phyloP scores from a whole-genome alignment of 2,888 invertebrate genomes.

The Sclerodermus sp. region DNA sequence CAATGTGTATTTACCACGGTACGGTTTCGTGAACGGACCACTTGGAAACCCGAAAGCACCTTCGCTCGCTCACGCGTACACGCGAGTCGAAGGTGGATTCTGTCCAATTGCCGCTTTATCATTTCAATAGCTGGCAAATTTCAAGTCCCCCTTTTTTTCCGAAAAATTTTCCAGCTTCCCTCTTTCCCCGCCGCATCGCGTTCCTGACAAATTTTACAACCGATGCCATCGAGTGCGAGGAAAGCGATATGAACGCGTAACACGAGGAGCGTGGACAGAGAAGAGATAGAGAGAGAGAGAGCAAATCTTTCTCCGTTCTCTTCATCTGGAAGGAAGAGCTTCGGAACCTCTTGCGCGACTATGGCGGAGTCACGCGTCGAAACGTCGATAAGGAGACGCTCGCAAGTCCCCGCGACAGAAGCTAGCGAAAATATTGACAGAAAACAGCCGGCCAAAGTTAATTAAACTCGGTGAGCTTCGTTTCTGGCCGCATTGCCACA shows the following conservation, averaged over 20 bases:
- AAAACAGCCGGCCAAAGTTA: slow-evolving; percentile 52
- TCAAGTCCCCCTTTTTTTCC: too few relatives aligned
- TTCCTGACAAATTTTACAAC: background rate
- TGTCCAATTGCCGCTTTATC: background rate
- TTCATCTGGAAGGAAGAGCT: too few relatives aligned
- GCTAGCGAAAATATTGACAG: slow-evolving; percentile 54
- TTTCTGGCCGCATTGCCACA: slow-evolving; percentile 32
- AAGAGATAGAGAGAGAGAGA: background rate
- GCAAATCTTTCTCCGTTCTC: too few relatives aligned
- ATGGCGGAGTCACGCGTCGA: slow-evolving; percentile 9
- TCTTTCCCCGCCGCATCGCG: background rate
- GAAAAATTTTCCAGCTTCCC: background rate
- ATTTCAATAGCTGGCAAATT: too few relatives aligned
- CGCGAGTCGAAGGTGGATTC: background rate
- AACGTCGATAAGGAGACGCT: slow-evolving; percentile 17
- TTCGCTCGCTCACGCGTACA: slow-evolving; percentile 15
- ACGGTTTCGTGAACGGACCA: slow-evolving; percentile 17
- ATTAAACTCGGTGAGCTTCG: slow-evolving; percentile 50
- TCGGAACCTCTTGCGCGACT: too few relatives aligned
- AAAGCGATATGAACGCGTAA: too few relatives aligned
- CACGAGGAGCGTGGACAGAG: too few relatives aligned
- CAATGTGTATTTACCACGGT: slow-evolving; percentile 56
- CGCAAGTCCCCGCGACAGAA: slow-evolving; percentile 19
- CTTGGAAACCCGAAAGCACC: slow-evolving; percentile 22
- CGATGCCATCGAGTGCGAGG: background rate